Percentiles rank a stretch among this genome's conserved stretches.
Evolutionary conservation across 2,797 vertebrate species (phyloP).

Genomic region (Huso huso): DNA sequence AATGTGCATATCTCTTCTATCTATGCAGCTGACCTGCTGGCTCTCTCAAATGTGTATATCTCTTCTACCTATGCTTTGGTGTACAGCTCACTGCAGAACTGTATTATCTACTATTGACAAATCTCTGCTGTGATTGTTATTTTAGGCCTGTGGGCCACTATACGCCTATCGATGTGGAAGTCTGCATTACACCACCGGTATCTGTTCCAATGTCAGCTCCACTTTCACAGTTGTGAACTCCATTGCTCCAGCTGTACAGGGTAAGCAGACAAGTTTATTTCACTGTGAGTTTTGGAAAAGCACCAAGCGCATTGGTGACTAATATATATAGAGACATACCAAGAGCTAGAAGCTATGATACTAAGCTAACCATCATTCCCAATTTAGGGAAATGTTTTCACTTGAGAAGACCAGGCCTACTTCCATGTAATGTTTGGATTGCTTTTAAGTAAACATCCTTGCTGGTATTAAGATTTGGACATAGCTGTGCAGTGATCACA

Average conservation of each 20-base stretch:
- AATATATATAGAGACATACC: conserved; percentile 57
- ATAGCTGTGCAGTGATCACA: not conserved
- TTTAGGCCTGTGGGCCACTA: conserved; percentile 89
- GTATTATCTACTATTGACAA: not conserved
- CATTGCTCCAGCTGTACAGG: conserved; percentile 70
- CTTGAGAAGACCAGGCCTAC: conserved; percentile 35
- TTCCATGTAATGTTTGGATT: conserved; percentile 38
- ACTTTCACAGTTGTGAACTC: conserved; percentile 81
- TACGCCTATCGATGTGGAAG: conserved; percentile 91
- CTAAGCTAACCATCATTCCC: conserved; percentile 57
- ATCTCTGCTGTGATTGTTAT: conserved; percentile 19
- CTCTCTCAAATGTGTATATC: no score
- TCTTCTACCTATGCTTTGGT: no score
- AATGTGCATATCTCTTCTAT: no score
- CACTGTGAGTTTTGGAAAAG: conserved; percentile 27
- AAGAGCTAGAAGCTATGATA: conserved; percentile 45
- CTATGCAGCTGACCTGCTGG: no score
- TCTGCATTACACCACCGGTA: conserved; percentile 84
- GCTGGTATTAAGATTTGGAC: conserved; percentile 8
- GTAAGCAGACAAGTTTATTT: conserved; percentile 40
- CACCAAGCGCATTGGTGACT: conserved; percentile 21
- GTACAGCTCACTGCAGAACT: no score
- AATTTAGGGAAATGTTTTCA: conserved; percentile 75
- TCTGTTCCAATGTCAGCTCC: conserved; percentile 88
- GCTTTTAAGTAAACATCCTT: conserved; percentile 38